A percentile compares a stretch with the other conserved stretches of the same genome.
phyloP scores from a whole-genome alignment of 2,113 vertebrate genomes.

The Eurystomus gularis region DNA sequence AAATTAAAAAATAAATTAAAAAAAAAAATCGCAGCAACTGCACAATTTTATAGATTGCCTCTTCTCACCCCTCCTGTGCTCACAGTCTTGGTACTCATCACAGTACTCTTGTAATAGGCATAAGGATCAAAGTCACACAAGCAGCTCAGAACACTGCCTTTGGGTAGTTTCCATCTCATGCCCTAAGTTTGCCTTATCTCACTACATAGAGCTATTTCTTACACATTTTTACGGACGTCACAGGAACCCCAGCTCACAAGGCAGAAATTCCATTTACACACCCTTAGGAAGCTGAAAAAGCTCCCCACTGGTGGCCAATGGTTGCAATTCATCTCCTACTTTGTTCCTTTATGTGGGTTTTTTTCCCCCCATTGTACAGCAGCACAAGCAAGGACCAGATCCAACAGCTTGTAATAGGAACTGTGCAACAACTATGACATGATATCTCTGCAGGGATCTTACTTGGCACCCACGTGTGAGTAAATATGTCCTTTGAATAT shows the following conservation, averaged over 20 bases:
- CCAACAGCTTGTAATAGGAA: not conserved
- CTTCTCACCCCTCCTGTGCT: not conserved
- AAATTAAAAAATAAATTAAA: too few relatives aligned
- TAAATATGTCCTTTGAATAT: not conserved
- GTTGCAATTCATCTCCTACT: not conserved
- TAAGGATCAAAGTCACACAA: not conserved
- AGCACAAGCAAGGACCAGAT: not conserved
- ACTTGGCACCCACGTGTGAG: rapidly evolving
- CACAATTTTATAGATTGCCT: not conserved
- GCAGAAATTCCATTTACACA: not conserved
- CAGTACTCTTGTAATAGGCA: not conserved
- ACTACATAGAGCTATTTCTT: not conserved
- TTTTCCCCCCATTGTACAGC: not conserved
- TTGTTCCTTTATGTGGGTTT: not conserved
- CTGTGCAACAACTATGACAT: rapidly evolving
- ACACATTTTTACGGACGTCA: not conserved
- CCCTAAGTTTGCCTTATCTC: not conserved
- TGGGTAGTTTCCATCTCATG: not conserved
- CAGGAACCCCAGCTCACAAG: not conserved
- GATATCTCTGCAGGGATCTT: not conserved
- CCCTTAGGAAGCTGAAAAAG: not conserved
- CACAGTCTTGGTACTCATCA: not conserved
- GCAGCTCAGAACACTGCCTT: not conserved
- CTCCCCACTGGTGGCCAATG: not conserved
- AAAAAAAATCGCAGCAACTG: not conserved